A percentile compares a stretch with the other conserved stretches of the same genome.
Evolutionary conservation across 2,113 vertebrate genomes (phyloP).

Genomic region (Colinus virginianus): DNA sequence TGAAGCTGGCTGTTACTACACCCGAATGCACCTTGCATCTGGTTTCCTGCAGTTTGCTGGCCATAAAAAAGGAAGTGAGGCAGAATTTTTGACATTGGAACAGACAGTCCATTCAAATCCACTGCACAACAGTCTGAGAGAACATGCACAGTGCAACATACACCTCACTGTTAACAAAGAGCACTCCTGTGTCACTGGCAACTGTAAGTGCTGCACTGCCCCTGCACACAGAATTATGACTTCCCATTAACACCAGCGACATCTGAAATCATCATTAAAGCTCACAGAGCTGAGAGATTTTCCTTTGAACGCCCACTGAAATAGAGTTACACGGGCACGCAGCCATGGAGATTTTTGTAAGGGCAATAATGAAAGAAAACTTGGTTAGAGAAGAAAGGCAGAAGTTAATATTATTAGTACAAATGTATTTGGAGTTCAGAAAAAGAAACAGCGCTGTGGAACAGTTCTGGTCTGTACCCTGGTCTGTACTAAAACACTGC

Average conservation of each 20-base stretch:
- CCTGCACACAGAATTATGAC: not conserved
- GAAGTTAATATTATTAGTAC: not conserved
- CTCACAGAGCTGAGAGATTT: not conserved
- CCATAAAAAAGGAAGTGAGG: slow-evolving; percentile 36
- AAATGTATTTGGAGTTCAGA: not conserved
- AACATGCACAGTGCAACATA: not conserved
- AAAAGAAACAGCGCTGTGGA: not conserved
- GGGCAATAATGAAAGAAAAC: not conserved
- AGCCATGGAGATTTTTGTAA: not conserved
- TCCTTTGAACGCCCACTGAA: not conserved
- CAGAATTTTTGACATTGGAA: slow-evolving; percentile 13
- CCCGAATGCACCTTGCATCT: slow-evolving; percentile 75
- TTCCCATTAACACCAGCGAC: not conserved
- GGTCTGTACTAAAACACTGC: not conserved
- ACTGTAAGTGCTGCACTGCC: not conserved
- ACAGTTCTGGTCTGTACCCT: not conserved
- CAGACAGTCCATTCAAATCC: not conserved
- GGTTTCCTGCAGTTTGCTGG: slow-evolving; percentile 79
- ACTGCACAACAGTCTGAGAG: not conserved
- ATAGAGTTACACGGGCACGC: not conserved
- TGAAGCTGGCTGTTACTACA: slow-evolving; percentile 78
- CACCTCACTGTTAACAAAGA: not conserved
- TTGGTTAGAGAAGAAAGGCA: not conserved
- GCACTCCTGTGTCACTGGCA: not conserved
- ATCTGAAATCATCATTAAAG: slow-evolving; percentile 5